Percentiles rank a stretch among this genome's conserved stretches.
Conservation (phyloP, 2,113 vertebrate genomes). For the Hassar affinis region DNA sequence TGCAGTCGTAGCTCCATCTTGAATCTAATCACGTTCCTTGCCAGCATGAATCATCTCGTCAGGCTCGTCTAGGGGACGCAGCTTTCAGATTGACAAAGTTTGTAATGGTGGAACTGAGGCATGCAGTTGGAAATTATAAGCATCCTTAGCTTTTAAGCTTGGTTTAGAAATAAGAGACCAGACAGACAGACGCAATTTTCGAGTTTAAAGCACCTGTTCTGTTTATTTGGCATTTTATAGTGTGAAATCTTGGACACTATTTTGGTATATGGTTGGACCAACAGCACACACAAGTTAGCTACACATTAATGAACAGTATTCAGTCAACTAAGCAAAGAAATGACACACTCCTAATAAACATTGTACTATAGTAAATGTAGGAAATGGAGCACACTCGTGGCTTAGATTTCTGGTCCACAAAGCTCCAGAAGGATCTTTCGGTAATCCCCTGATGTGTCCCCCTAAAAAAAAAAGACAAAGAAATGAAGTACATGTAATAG, state of each 20-base stretch:
- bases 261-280: neutral
- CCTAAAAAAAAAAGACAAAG: conserved; percentile 66
- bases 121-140: neutral
- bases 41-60: neutral
- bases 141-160: neutral
- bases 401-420: conserved; percentile 82
- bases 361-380: neutral
- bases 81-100: neutral
- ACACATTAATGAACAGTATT: neutral
- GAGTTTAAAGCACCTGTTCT: conserved; percentile 32
- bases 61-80: neutral
- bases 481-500: neutral
- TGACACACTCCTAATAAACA: conserved; percentile 3
- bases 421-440: conserved; percentile 86
- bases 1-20: neutral
- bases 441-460: conserved; percentile 94
- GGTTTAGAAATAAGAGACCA: conserved; percentile 4
- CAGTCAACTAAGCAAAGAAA: neutral
- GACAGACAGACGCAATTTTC: neutral
- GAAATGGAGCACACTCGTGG: neutral
- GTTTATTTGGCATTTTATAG: conserved; percentile 65
- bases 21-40: too few species aligned
- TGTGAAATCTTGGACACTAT: conserved; percentile 45
- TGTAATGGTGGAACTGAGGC: neutral
- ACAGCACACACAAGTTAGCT: neutral